Evolutionary conservation across 2,113 vertebrate species (phyloP).

Genomic region (Lucifuga dentata): DNA sequence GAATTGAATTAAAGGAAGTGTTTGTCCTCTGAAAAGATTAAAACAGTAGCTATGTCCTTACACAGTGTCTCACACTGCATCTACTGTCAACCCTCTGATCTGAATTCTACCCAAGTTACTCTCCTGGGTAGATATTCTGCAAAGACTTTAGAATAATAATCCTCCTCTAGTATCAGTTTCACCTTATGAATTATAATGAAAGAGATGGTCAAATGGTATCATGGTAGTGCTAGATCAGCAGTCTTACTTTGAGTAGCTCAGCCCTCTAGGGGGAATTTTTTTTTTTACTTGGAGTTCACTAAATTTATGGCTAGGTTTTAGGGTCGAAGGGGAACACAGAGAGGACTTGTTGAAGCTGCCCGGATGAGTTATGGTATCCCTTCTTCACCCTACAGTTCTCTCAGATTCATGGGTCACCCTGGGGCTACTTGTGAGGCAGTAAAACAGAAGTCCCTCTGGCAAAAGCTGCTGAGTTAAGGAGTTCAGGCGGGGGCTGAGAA

Average conservation of each 20-base stretch:
- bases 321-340: constrained; percentile 64
- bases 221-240: constrained; percentile 68
- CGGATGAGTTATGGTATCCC: constrained; percentile 72
- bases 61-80: constrained; percentile 31
- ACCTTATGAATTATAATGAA: constrained; percentile 75
- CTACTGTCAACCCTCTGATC: constrained; percentile 24
- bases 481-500: constrained; percentile 36
- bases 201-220: constrained; percentile 64
- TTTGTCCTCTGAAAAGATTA: constrained; percentile 57
- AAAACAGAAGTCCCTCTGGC: constrained; percentile 56
- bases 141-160: constrained; percentile 69
- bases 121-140: constrained; percentile 56
- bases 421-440: constrained; percentile 40
- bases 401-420: constrained; percentile 71
- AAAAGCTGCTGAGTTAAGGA: constrained; percentile 56
- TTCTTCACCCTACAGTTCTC: constrained; percentile 68
- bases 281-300: constrained; percentile 66
- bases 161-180: constrained; percentile 53
- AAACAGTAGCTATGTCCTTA: constrained; percentile 33
- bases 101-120: constrained; percentile 16
- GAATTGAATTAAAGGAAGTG: constrained; percentile 36
- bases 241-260: constrained; percentile 47
- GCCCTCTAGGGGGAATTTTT: constrained; percentile 52
- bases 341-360: constrained; percentile 76
- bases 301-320: constrained; percentile 73